Evolutionary conservation across 2,888 invertebrate species (phyloP).

Genomic region (Dromius quadrimaculatus): DNA sequence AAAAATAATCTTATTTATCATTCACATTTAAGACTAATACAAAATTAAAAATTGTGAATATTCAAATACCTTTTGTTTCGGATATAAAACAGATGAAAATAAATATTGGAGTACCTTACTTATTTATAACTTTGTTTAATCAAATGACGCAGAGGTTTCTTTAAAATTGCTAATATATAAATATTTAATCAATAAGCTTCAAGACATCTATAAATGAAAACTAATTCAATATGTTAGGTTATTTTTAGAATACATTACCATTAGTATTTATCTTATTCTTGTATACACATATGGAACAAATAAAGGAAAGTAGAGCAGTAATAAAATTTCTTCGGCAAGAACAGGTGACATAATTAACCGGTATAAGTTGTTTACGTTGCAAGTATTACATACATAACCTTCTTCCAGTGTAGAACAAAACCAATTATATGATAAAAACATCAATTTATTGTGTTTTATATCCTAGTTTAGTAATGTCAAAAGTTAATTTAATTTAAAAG

Average conservation of each 20-base stretch:
- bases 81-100: no score
- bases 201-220: slow-evolving; percentile 28
- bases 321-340: slow-evolving; percentile 6
- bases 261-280: not conserved
- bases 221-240: slow-evolving; percentile 23
- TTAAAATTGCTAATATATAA: slow-evolving; percentile 10
- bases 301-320: slow-evolving; percentile 11
- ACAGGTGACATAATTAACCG: slow-evolving; percentile 20
- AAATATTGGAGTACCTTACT: no score
- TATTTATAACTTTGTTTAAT: slow-evolving; percentile 20
- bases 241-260: slow-evolving; percentile 7
- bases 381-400: slow-evolving; percentile 1
- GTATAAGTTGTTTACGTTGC: slow-evolving; percentile 27
- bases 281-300: not conserved
- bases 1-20: no score
- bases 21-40: no score
- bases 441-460: not conserved
- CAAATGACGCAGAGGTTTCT: slow-evolving; percentile 6
- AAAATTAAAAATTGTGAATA: no score
- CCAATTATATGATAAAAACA: not conserved
- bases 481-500: slow-evolving; percentile 20
- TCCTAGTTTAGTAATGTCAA: slow-evolving; percentile 21
- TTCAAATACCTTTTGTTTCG: no score
- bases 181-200: slow-evolving; percentile 27
- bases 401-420: not conserved